These are phyloP conservation scores for Heliothis peltigera DNA, from an alignment of 2,888 invertebrate species.

Conservation along the genomic window DNA sequence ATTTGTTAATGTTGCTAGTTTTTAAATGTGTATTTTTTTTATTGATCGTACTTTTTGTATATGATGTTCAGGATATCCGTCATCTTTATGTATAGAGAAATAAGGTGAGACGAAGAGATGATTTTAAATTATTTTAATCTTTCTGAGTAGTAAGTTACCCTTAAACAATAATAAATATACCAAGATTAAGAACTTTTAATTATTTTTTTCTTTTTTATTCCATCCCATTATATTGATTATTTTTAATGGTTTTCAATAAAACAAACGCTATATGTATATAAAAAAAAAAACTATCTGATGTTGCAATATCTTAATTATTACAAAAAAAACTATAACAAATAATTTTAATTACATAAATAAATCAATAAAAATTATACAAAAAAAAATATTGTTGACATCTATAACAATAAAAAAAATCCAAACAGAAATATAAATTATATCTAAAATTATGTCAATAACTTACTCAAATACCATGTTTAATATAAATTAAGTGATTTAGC, in stretches of 20 bases:
- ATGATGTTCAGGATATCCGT: too few species aligned
- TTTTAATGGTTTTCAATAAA: too few species aligned
- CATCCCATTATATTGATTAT: too few species aligned
- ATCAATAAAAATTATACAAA: conserved; percentile 1
- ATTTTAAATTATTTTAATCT: too few species aligned
- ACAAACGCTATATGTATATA: too few species aligned
- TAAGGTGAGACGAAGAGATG: too few species aligned
- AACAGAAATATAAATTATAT: conserved; percentile 12
- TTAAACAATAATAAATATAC: too few species aligned
- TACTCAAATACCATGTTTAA: conserved; percentile 24
- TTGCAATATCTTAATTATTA: background rate
- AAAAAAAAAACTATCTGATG: background rate
- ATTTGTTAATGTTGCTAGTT: conserved; percentile 31
- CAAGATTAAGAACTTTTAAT: too few species aligned
- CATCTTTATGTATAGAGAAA: too few species aligned
- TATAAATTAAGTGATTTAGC: conserved; percentile 23
- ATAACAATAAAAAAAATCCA: conserved; percentile 16
- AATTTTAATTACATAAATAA: background rate
- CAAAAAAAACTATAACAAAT: background rate
- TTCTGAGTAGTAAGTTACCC: too few species aligned
- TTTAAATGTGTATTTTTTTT: background rate
- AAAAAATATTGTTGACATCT: conserved; percentile 21
- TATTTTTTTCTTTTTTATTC: too few species aligned
- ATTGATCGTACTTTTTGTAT: too few species aligned
- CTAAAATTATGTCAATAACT: conserved; percentile 24